phyloP scores from a whole-genome alignment of 2,888 invertebrate species.

The Portevinia maculata region DNA sequence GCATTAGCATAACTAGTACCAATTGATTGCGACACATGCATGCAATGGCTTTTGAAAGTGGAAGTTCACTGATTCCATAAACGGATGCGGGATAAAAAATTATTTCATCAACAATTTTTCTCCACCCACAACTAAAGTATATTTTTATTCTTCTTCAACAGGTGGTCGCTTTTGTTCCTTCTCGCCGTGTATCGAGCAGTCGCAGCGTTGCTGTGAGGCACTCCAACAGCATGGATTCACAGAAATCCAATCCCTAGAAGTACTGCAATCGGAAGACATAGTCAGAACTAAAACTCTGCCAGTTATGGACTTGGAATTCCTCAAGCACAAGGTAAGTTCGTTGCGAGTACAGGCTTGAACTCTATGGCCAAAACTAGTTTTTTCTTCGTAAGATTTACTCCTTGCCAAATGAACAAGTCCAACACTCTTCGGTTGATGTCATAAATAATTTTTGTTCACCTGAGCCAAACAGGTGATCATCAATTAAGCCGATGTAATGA shows the following conservation, averaged over 20 bases:
- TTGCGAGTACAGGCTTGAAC: conserved; percentile 2
- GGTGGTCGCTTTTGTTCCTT: conserved; percentile 98
- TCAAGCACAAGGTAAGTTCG: conserved; percentile 85
- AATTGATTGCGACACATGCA: background rate
- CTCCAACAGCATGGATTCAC: conserved; percentile 90
- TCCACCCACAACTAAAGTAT: conserved; percentile 2
- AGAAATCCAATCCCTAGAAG: conserved; percentile 94
- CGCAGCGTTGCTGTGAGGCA: conserved; percentile 92
- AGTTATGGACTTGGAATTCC: conserved; percentile 87
- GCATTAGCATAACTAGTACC: conserved; percentile 41
- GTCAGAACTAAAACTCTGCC: conserved; percentile 87
- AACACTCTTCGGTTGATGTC: conserved; percentile 49
- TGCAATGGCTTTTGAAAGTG: background rate
- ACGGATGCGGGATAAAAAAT: background rate
- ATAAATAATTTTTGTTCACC: conserved; percentile 69
- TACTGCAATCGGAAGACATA: conserved; percentile 90
- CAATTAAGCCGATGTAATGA: conserved; percentile 74
- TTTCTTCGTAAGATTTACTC: conserved; percentile 11
- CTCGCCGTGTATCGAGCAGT: conserved; percentile 99
- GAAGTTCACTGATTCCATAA: conserved; percentile 12
- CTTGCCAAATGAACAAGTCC: conserved; percentile 50
- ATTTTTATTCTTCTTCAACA: conserved; percentile 77
- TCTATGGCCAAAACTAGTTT: conserved; percentile 43
- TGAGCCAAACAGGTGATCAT: conserved; percentile 68
- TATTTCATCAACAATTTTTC: conserved; percentile 2